Evolutionary conservation across 2,113 vertebrate species (phyloP).

Genomic region (Gasterosteus aculeatus): DNA sequence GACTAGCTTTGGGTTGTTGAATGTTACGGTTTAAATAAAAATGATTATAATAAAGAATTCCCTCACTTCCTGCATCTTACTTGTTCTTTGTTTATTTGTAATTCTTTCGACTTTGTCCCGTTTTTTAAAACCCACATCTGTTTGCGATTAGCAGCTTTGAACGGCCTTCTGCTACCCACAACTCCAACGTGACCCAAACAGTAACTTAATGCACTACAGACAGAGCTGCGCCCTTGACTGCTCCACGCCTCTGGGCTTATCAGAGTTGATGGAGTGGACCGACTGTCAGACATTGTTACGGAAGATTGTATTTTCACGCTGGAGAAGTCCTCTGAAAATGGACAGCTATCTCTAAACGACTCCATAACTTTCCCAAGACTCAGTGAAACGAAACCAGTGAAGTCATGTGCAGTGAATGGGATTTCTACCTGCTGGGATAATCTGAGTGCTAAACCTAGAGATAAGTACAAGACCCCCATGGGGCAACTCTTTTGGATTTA

Average conservation of each 20-base stretch:
- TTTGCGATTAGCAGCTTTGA: background rate
- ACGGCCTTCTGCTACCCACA: background rate
- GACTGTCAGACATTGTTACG: background rate
- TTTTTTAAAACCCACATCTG: background rate
- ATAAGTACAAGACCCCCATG: slow-evolving; percentile 7
- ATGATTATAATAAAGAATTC: background rate
- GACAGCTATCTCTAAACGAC: background rate
- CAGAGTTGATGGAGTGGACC: background rate
- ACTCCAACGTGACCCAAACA: background rate
- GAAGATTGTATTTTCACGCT: background rate
- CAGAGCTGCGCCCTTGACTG: background rate
- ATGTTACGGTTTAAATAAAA: background rate
- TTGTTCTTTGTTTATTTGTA: background rate
- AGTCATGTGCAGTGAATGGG: background rate
- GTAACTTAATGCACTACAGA: background rate
- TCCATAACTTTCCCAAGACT: background rate
- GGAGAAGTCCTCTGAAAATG: background rate
- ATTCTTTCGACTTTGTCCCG: background rate
- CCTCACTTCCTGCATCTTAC: background rate
- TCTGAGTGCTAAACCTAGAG: slow-evolving; percentile 6
- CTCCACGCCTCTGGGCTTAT: background rate
- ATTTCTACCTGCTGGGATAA: slow-evolving; percentile 26
- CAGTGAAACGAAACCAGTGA: background rate
- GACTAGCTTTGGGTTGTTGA: background rate
- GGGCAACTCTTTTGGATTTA: background rate